Evolutionary conservation across 2,797 vertebrate genomes (phyloP).

Genomic region (Enteromius thamalakanensis): DNA sequence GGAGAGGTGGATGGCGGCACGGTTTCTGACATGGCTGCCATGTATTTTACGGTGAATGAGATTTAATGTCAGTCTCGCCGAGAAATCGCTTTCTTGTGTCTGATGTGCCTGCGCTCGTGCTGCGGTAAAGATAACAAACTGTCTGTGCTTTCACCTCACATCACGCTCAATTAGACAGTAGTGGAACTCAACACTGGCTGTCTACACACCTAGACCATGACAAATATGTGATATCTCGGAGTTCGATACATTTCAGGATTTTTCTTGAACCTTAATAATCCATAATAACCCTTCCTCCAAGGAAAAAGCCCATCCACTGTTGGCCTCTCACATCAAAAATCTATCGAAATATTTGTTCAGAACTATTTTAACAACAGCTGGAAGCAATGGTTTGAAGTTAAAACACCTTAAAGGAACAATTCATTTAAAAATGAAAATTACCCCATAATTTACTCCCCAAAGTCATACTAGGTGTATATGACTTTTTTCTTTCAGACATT

Average conservation of each 20-base stretch:
- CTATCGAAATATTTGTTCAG: not conserved
- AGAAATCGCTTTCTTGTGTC: constrained; percentile 2
- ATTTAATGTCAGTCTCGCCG: constrained; percentile 10
- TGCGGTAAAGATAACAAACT: constrained; percentile 44
- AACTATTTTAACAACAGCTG: not conserved
- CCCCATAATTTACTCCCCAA: no score
- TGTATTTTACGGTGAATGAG: constrained; percentile 26
- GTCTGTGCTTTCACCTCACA: constrained; percentile 40
- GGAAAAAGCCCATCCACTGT: not conserved
- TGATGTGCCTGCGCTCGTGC: not conserved
- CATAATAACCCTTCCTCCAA: not conserved
- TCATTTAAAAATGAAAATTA: no score
- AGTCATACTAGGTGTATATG: no score
- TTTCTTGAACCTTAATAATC: not conserved
- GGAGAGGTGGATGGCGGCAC: not conserved
- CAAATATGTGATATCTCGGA: constrained; percentile 1
- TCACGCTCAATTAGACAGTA: constrained; percentile 17
- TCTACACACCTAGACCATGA: constrained; percentile 21
- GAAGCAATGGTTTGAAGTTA: no score
- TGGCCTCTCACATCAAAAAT: not conserved
- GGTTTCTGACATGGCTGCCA: constrained; percentile 12
- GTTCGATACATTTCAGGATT: not conserved
- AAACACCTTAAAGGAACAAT: not conserved
- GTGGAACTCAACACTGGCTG: constrained; percentile 19
- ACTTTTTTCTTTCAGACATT: no score